A percentile compares a stretch with the other conserved stretches of the same genome.
Evolutionary conservation across 1,140 invertebrate genomes (phyloP).

Genomic region (Drosophila eugracilis): DNA sequence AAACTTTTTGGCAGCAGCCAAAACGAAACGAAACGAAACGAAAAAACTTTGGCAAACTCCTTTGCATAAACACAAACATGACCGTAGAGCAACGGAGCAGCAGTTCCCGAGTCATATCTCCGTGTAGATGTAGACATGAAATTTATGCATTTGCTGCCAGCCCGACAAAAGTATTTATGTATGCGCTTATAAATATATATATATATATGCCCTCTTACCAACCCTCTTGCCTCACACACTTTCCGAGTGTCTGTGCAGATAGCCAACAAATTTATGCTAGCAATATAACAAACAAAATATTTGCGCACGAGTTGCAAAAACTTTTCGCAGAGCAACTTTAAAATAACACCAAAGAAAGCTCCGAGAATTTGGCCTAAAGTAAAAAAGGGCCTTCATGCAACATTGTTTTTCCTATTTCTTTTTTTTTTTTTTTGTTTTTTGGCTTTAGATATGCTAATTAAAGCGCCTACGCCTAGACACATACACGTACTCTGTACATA

Average conservation of each 20-base stretch:
- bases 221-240: too few species aligned
- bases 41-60: slow-evolving; percentile 63
- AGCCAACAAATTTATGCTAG: slow-evolving; percentile 81
- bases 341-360: slow-evolving; percentile 68
- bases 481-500: neutral
- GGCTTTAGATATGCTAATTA: slow-evolving; percentile 61
- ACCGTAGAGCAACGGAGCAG: slow-evolving; percentile 36
- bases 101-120: slow-evolving; percentile 57
- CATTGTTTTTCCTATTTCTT: slow-evolving; percentile 26
- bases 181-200: slow-evolving; percentile 80
- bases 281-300: slow-evolving; percentile 83
- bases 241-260: slow-evolving; percentile 58
- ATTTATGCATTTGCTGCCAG: slow-evolving; percentile 79
- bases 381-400: slow-evolving; percentile 38
- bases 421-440: too few species aligned
- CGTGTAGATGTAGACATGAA: slow-evolving; percentile 59
- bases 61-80: slow-evolving; percentile 80
- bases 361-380: slow-evolving; percentile 22
- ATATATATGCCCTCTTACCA: too few species aligned
- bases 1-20: slow-evolving; percentile 77
- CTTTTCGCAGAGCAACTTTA: slow-evolving; percentile 72
- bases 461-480: slow-evolving; percentile 43
- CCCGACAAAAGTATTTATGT: slow-evolving; percentile 80
- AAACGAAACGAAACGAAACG: slow-evolving; percentile 47
- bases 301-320: slow-evolving; percentile 76